These are phyloP conservation scores for Cacoxenus indagator DNA, from an alignment of 2,888 invertebrate genomes.

Conservation along the genomic window DNA sequence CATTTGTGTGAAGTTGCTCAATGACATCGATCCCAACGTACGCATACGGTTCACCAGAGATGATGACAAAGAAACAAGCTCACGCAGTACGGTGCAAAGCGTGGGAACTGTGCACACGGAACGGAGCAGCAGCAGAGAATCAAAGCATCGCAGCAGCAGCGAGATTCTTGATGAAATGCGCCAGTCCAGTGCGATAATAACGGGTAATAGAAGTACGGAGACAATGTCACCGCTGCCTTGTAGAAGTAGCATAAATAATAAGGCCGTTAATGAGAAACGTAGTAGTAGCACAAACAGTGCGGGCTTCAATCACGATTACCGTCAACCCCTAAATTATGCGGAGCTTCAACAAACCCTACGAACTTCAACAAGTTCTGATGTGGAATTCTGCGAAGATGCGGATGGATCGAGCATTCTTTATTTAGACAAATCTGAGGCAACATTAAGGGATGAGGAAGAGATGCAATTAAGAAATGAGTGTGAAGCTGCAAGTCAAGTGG, in stretches of 20 bases:
- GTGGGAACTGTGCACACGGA: neutral
- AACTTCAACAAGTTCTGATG: no score
- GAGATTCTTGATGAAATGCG: conserved; percentile 20
- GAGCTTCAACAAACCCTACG: no score
- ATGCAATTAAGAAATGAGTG: no score
- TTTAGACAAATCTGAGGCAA: no score
- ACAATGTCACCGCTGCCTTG: neutral
- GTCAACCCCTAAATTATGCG: no score
- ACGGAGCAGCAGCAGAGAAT: neutral
- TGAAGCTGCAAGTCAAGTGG: no score
- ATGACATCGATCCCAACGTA: neutral
- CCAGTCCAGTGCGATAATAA: conserved; percentile 12
- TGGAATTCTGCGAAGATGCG: no score
- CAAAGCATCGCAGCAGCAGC: neutral
- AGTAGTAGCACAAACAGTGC: no score
- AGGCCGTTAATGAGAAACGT: no score
- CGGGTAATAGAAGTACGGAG: neutral
- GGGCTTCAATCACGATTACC: no score
- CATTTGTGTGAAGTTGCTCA: neutral
- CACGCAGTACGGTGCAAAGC: neutral
- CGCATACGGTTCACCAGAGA: neutral
- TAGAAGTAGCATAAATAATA: neutral
- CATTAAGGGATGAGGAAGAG: no score
- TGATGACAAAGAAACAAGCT: neutral
- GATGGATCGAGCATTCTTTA: no score